phyloP scores from a whole-genome alignment of 2,113 vertebrate genomes.

The Plestiodon gilberti region DNA sequence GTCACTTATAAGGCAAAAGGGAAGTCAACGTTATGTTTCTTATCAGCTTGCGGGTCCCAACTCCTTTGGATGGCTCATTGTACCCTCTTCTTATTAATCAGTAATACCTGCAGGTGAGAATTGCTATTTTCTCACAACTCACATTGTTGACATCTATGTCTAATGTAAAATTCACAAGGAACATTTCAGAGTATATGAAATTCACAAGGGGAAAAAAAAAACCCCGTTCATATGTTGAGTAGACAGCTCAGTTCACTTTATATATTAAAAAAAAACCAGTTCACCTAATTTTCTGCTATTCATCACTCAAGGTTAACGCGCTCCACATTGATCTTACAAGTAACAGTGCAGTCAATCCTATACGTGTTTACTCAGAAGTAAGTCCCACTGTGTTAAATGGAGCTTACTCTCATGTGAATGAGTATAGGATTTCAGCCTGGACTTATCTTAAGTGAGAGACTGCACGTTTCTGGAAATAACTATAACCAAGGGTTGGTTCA shows the following conservation, averaged over 20 bases:
- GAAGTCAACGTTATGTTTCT: rapidly evolving
- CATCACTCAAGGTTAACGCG: too few species aligned
- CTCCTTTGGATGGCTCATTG: neutral
- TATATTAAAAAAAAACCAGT: too few species aligned
- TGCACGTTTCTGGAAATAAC: too few species aligned
- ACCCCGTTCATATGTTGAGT: neutral
- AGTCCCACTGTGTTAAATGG: too few species aligned
- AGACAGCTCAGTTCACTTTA: neutral
- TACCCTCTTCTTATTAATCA: neutral
- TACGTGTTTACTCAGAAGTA: too few species aligned
- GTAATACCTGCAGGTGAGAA: neutral
- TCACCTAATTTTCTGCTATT: too few species aligned
- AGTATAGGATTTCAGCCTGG: too few species aligned
- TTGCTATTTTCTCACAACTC: neutral
- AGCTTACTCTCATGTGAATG: too few species aligned
- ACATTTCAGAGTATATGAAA: neutral
- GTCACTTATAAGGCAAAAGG: neutral
- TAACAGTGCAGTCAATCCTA: too few species aligned
- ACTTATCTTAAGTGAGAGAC: too few species aligned
- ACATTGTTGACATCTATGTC: neutral
- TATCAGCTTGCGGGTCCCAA: neutral
- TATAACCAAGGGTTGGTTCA: too few species aligned
- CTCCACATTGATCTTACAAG: too few species aligned
- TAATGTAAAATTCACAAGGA: neutral
- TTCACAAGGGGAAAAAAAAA: neutral